Evolutionary conservation across 2,113 vertebrate genomes (phyloP).

Genomic region (Atractosteus spatula): DNA sequence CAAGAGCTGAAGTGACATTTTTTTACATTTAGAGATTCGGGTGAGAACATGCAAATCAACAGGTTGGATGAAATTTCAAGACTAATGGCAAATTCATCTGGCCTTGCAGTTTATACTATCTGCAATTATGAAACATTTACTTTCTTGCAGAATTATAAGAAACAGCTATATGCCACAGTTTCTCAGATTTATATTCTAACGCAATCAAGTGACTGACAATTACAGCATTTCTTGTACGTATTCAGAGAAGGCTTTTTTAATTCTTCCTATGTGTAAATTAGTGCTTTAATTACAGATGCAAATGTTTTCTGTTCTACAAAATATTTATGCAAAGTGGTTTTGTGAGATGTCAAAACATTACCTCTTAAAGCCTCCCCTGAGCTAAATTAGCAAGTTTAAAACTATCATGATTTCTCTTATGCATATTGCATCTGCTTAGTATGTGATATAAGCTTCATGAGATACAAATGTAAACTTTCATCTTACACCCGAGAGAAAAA

Average conservation of each 20-base stretch:
- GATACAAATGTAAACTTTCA: conserved; percentile 14
- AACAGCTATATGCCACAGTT: not conserved
- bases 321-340: conserved; percentile 62
- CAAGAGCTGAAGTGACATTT: too few relatives aligned
- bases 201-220: not conserved
- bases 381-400: conserved; percentile 46
- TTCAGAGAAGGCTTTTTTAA: conserved; percentile 22
- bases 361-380: conserved; percentile 44
- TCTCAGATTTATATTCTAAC: conserved; percentile 11
- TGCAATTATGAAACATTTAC: too few relatives aligned
- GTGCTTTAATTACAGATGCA: conserved; percentile 58
- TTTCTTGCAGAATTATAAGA: too few relatives aligned
- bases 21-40: too few relatives aligned
- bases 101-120: too few relatives aligned
- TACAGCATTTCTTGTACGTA: not conserved
- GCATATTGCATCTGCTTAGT: conserved; percentile 38
- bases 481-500: not conserved
- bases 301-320: conserved; percentile 52
- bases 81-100: too few relatives aligned
- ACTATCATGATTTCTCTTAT: conserved; percentile 22
- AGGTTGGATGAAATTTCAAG: too few relatives aligned
- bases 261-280: conserved; percentile 55
- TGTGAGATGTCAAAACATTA: conserved; percentile 53
- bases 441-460: conserved; percentile 29
- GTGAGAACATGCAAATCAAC: too few relatives aligned